These are phyloP conservation scores for Cyphomyrmex costatus DNA, from an alignment of 1,140 invertebrate species.

Conservation along the genomic window DNA sequence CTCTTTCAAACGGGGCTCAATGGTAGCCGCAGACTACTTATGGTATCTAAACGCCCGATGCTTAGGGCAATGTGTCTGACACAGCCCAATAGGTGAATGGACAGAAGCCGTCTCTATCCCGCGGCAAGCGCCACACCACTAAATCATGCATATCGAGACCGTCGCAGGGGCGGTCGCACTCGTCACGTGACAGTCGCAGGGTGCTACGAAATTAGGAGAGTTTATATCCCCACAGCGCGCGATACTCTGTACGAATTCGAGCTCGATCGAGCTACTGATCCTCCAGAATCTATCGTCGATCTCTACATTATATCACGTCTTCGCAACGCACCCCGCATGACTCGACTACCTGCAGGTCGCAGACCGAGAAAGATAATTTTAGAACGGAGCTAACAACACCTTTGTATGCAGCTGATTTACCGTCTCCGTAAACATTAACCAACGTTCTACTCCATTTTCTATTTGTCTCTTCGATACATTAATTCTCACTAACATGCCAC, in stretches of 20 bases:
- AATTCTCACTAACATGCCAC: background rate
- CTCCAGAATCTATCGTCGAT: background rate
- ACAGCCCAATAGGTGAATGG: conserved; percentile 48
- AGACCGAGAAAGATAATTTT: background rate
- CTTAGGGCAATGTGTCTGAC: conserved; percentile 40
- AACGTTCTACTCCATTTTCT: background rate
- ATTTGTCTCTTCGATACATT: background rate
- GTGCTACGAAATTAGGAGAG: background rate
- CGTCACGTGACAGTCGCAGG: conserved; percentile 14
- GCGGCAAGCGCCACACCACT: conserved; percentile 23
- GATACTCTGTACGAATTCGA: background rate
- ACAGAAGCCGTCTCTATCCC: conserved; percentile 39
- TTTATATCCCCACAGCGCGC: background rate
- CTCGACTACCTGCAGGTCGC: background rate
- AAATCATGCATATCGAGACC: conserved; percentile 30
- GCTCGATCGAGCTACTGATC: conserved; percentile 8
- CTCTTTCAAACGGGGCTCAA: conserved; percentile 16
- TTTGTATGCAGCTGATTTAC: background rate
- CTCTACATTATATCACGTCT: background rate
- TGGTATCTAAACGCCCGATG: conserved; percentile 44
- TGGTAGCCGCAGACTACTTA: conserved; percentile 55
- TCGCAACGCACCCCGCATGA: no score
- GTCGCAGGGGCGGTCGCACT: background rate
- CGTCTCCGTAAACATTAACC: background rate
- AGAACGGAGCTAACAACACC: background rate